phyloP scores from a whole-genome alignment of 1,140 invertebrate species.

The Leptopilina boulardi region DNA sequence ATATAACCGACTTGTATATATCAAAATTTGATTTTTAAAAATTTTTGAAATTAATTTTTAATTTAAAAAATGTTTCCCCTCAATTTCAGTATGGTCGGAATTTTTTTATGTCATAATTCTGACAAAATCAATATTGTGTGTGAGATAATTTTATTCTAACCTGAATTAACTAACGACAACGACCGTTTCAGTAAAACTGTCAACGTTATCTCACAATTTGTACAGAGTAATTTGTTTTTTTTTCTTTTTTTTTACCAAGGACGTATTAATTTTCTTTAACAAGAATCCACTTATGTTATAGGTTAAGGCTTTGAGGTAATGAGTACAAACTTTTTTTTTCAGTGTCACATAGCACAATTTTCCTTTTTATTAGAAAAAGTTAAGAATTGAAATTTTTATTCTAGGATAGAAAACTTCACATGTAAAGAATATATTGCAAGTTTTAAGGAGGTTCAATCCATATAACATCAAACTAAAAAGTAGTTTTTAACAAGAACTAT shows the following conservation, averaged over 20 bases:
- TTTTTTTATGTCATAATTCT: not conserved
- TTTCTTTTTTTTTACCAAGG: slow-evolving; percentile 11
- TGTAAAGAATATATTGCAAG: too few relatives aligned
- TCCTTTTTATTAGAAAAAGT: slow-evolving; percentile 2
- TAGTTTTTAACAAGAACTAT: too few relatives aligned
- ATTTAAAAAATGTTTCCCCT: too few relatives aligned
- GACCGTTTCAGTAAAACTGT: not conserved
- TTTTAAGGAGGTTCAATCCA: too few relatives aligned
- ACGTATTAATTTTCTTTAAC: slow-evolving; percentile 23
- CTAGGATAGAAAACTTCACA: not conserved
- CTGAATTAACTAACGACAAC: not conserved
- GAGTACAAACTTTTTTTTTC: slow-evolving; percentile 9
- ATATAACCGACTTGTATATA: too few relatives aligned
- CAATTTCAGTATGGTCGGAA: not conserved
- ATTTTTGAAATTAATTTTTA: too few relatives aligned
- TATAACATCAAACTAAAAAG: too few relatives aligned
- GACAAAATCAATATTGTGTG: not conserved
- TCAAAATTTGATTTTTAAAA: too few relatives aligned
- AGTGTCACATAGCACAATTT: slow-evolving; percentile 10
- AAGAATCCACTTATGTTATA: not conserved
- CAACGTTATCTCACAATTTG: slow-evolving; percentile 2
- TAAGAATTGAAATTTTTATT: not conserved
- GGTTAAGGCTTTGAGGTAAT: slow-evolving; percentile 10
- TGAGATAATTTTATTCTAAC: not conserved
- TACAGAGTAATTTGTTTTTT: not conserved